Conservation (phyloP, 1,140 invertebrate species). For the Drosophila lacertosa region DNA sequence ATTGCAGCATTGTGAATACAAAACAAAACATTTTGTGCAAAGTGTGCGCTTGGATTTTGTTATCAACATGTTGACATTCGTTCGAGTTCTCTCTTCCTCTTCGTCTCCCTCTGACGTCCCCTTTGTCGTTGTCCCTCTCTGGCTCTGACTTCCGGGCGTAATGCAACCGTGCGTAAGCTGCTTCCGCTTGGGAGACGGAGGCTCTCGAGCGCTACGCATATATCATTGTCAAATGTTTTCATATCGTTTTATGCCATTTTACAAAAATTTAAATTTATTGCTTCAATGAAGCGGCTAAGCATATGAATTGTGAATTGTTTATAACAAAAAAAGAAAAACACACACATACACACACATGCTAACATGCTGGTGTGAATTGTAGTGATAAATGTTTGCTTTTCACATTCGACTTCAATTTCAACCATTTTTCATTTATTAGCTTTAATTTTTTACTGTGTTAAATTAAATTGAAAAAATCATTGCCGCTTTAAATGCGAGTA, state of each 20-base stretch:
- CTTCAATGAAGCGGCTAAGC: conserved; percentile 64
- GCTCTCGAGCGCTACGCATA: conserved; percentile 53
- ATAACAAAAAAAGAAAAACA: conserved; percentile 6
- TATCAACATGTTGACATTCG: conserved; percentile 80
- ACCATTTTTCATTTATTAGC: too few species aligned
- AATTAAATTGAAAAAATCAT: background rate
- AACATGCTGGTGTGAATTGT: background rate
- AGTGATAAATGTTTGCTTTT: too few species aligned
- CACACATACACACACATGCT: background rate
- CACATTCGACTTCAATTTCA: too few species aligned
- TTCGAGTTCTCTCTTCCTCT: conserved; percentile 25
- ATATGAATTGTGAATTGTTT: conserved; percentile 57
- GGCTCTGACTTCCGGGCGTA: conserved; percentile 63
- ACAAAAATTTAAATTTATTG: conserved; percentile 71
- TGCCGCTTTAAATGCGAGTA: background rate
- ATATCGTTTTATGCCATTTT: conserved; percentile 52
- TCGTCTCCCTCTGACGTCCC: conserved; percentile 5
- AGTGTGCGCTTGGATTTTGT: conserved; percentile 58
- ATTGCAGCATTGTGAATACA: conserved; percentile 4
- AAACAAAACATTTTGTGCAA: conserved; percentile 50
- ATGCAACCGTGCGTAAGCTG: conserved; percentile 74
- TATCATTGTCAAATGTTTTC: conserved; percentile 70
- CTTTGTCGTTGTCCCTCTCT: conserved; percentile 6
- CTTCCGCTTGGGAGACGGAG: conserved; percentile 62
- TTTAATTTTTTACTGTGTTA: background rate